These are phyloP conservation scores for Antitype chi DNA, from an alignment of 2,888 invertebrate species.

Conservation along the genomic window DNA sequence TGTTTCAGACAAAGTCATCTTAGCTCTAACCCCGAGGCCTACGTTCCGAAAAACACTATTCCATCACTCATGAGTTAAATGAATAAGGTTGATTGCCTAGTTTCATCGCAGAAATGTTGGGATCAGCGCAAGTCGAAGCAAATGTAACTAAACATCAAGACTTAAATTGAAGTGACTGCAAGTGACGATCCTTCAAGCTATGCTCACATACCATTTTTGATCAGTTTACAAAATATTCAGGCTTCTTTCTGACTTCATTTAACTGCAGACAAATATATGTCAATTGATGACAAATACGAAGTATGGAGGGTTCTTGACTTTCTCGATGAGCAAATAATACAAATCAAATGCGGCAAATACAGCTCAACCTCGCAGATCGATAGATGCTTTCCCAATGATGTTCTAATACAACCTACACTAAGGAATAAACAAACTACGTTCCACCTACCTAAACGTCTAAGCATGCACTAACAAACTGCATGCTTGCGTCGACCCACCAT, in stretches of 20 bases:
- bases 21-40: too few relatives aligned
- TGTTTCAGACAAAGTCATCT: neutral
- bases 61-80: neutral
- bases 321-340: neutral
- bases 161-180: slow-evolving; percentile 4
- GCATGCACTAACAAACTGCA: slow-evolving; percentile 18
- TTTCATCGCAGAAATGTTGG: neutral
- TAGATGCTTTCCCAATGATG: slow-evolving; percentile 23
- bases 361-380: slow-evolving; percentile 10
- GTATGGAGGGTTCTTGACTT: neutral
- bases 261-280: neutral
- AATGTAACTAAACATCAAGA: neutral
- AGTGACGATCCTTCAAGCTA: too few relatives aligned
- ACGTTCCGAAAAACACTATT: neutral
- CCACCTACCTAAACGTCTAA: slow-evolving; percentile 22
- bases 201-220: neutral
- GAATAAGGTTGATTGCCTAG: neutral
- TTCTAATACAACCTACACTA: slow-evolving; percentile 28
- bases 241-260: neutral
- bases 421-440: slow-evolving; percentile 26
- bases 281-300: neutral
- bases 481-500: slow-evolving; percentile 13
- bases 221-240: neutral
- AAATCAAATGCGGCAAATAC: neutral
- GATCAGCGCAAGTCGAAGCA: neutral